phyloP scores from a whole-genome alignment of 2,113 vertebrate species.

The Rana temporaria region DNA sequence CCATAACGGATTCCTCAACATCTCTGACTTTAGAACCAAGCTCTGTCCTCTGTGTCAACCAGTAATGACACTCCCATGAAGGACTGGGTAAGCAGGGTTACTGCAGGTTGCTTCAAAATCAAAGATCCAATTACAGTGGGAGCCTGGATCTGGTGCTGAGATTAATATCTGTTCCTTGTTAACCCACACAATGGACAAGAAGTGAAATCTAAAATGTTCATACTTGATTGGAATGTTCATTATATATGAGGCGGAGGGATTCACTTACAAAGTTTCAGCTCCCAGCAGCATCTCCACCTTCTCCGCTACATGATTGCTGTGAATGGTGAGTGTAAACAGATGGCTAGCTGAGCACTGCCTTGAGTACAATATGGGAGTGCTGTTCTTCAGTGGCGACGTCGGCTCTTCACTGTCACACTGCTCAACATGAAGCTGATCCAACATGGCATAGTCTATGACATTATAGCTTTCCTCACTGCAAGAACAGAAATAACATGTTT shows the following conservation, averaged over 20 bases:
- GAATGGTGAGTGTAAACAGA: slow-evolving; percentile 82
- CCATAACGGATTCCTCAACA: too few species aligned
- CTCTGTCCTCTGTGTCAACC: too few species aligned
- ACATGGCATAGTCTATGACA: slow-evolving; percentile 87
- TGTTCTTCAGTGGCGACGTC: slow-evolving; percentile 76
- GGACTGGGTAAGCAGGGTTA: too few species aligned
- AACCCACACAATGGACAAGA: too few species aligned
- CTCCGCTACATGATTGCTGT: slow-evolving; percentile 86
- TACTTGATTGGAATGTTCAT: neutral
- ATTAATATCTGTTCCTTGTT: too few species aligned
- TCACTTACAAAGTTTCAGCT: slow-evolving; percentile 86
- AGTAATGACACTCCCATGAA: too few species aligned
- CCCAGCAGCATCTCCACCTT: slow-evolving; percentile 87
- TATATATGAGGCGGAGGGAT: neutral
- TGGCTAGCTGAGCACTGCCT: slow-evolving; percentile 75
- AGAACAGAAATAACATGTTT: neutral
- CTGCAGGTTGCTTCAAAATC: too few species aligned
- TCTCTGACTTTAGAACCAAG: too few species aligned
- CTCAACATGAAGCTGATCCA: slow-evolving; percentile 86
- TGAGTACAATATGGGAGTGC: slow-evolving; percentile 78
- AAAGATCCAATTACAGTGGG: too few species aligned
- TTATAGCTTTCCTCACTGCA: slow-evolving; percentile 92
- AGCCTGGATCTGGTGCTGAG: too few species aligned
- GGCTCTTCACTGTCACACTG: slow-evolving; percentile 76
- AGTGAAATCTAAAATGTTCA: neutral